Conservation (phyloP, 2,888 invertebrate genomes). For the Drosophila subquinaria region DNA sequence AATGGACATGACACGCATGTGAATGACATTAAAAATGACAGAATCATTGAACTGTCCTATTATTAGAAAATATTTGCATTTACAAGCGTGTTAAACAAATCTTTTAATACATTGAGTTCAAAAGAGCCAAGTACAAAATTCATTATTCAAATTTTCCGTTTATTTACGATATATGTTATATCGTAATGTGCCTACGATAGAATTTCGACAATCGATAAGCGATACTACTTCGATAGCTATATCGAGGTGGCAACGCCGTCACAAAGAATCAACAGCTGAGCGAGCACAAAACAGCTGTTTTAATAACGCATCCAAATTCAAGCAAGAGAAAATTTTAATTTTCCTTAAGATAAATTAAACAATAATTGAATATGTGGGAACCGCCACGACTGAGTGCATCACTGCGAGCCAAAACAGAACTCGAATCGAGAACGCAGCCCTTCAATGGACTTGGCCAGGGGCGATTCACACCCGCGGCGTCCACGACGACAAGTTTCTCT, state of each 20-base stretch:
- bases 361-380: slow-evolving; percentile 66
- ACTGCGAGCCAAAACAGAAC: slow-evolving; percentile 88
- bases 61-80: not conserved
- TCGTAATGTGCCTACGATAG: slow-evolving; percentile 6
- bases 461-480: slow-evolving; percentile 10
- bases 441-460: slow-evolving; percentile 37
- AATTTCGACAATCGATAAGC: not conserved
- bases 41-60: not conserved
- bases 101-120: not conserved
- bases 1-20: slow-evolving; percentile 54
- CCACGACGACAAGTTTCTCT: slow-evolving; percentile 57
- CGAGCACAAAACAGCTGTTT: slow-evolving; percentile 37
- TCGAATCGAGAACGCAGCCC: slow-evolving; percentile 84
- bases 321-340: slow-evolving; percentile 11
- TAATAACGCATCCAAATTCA: slow-evolving; percentile 12
- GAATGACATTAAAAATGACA: not conserved
- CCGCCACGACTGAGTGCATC: slow-evolving; percentile 89
- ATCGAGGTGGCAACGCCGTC: slow-evolving; percentile 42
- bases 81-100: not conserved
- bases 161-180: slow-evolving; percentile 22
- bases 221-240: not conserved
- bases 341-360: slow-evolving; percentile 18
- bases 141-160: not conserved
- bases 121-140: not conserved
- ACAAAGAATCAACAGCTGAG: slow-evolving; percentile 44